Evolutionary conservation across 2,113 vertebrate genomes (phyloP).

Genomic region (Empidonax traillii): DNA sequence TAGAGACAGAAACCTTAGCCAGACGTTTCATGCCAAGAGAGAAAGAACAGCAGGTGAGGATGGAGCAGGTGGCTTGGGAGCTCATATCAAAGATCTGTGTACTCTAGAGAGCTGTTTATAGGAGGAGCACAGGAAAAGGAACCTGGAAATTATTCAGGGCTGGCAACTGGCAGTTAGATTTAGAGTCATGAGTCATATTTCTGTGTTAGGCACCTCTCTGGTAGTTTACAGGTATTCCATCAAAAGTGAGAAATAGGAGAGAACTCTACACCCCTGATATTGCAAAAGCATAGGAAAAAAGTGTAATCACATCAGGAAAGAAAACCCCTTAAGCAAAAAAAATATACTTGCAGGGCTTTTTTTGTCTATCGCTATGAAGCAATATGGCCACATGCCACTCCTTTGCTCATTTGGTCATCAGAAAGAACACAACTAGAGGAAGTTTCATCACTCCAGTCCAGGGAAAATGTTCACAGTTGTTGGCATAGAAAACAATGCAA

Average conservation of each 20-base stretch:
- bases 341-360: not conserved
- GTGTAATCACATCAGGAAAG: not conserved
- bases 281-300: not conserved
- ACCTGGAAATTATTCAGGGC: not conserved
- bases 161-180: not conserved
- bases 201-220: not conserved
- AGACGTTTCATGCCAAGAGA: not conserved
- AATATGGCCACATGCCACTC: not conserved
- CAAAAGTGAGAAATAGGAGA: not conserved
- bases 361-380: not conserved
- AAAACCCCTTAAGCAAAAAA: not conserved
- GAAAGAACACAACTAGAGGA: not conserved
- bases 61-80: not conserved
- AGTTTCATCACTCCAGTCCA: not conserved
- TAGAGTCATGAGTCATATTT: not conserved
- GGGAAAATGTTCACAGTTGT: not conserved
- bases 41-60: conserved; percentile 25
- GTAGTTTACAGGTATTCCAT: not conserved
- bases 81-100: not conserved
- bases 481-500: not conserved
- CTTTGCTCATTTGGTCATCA: not conserved
- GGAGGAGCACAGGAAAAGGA: not conserved
- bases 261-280: not conserved
- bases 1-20: not conserved
- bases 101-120: not conserved